These are phyloP conservation scores for Meriones unguiculatus DNA, from an alignment of 2,113 vertebrate species.

Conservation along the genomic window DNA sequence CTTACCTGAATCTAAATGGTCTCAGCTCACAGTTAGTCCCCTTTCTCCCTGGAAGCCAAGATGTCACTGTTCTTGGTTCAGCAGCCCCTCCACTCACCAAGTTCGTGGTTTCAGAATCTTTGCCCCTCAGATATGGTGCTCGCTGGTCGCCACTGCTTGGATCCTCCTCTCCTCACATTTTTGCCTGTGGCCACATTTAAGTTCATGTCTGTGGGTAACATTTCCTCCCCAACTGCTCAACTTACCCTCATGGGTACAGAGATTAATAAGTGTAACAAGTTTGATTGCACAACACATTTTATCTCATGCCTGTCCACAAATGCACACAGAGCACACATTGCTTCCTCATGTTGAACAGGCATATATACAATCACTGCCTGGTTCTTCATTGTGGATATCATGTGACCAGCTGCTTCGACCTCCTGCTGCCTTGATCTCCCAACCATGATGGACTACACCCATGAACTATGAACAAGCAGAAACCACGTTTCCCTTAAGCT, in stretches of 20 bases:
- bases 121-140: no score
- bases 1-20: no score
- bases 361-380: background rate
- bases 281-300: background rate
- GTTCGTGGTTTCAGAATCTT: no score
- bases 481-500: background rate
- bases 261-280: background rate
- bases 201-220: rapidly evolving
- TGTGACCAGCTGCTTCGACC: background rate
- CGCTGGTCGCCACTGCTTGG: no score
- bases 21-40: no score
- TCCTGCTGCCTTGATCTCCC: background rate
- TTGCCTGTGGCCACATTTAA: background rate
- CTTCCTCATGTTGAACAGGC: background rate
- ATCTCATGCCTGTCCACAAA: no score
- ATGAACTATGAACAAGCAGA: background rate
- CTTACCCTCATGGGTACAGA: no score
- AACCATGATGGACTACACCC: background rate
- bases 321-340: no score
- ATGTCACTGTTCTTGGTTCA: no score
- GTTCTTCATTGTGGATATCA: background rate
- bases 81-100: no score
- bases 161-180: background rate
- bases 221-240: background rate
- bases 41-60: no score